phyloP scores from a whole-genome alignment of 2,888 invertebrate genomes.

The Nycteola revayana region DNA sequence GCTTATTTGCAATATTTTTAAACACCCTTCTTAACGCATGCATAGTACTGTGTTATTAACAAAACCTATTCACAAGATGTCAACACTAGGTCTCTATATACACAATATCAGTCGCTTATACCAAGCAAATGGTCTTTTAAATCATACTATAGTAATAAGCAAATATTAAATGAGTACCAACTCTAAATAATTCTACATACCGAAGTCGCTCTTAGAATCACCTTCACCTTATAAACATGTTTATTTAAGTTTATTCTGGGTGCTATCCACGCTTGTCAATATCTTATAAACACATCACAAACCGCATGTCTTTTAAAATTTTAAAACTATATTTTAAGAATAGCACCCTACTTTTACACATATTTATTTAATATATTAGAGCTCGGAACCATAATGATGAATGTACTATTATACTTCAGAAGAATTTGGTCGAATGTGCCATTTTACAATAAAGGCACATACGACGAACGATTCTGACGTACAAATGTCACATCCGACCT shows the following conservation, averaged over 20 bases:
- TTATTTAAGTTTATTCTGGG: slow-evolving; percentile 16
- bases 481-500: no score
- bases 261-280: slow-evolving; percentile 14
- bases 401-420: no score
- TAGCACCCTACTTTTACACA: slow-evolving; percentile 32
- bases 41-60: no score
- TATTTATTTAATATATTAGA: slow-evolving; percentile 20
- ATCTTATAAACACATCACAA: slow-evolving; percentile 14
- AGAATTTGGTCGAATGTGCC: no score
- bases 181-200: slow-evolving; percentile 1
- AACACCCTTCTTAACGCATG: no score
- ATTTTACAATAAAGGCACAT: no score
- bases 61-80: slow-evolving; percentile 4
- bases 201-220: slow-evolving; percentile 23
- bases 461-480: no score
- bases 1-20: no score
- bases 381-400: no score
- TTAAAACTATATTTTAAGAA: slow-evolving; percentile 13
- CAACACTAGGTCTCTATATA: slow-evolving; percentile 14
- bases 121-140: slow-evolving; percentile 12
- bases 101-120: slow-evolving; percentile 27
- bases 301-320: slow-evolving; percentile 1
- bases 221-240: slow-evolving; percentile 23
- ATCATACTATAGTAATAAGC: slow-evolving; percentile 1
- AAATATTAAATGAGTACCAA: slow-evolving; percentile 9